phyloP scores from a whole-genome alignment of 1,140 invertebrate species.

The Drosophila chauvacae region DNA sequence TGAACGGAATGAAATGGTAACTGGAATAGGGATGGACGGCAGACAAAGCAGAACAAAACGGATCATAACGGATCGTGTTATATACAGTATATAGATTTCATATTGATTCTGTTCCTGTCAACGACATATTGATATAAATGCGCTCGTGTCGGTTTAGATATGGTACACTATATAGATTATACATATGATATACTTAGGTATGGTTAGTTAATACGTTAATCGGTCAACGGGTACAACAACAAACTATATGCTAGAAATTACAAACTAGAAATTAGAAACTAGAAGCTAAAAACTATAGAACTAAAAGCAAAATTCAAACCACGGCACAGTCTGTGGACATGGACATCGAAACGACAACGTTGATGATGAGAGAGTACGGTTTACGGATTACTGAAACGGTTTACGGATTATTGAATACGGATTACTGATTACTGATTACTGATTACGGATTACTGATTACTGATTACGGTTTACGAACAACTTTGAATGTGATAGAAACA shows the following conservation, averaged over 20 bases:
- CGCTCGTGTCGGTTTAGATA: conserved; percentile 42
- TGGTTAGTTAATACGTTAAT: conserved; percentile 52
- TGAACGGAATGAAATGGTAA: conserved; percentile 2
- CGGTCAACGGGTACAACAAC: conserved; percentile 63
- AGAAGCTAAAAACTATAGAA: conserved; percentile 57
- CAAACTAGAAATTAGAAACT: conserved; percentile 57
- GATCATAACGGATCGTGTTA: neutral
- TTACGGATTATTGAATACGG: conserved; percentile 53
- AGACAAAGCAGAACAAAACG: conserved; percentile 29
- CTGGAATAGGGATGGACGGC: conserved; percentile 18
- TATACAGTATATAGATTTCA: neutral
- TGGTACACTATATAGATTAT: conserved; percentile 53
- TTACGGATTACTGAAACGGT: conserved; percentile 56
- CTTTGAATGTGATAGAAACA: conserved; percentile 69
- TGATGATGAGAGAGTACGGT: conserved; percentile 63
- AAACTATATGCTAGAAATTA: conserved; percentile 61
- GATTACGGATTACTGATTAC: conserved; percentile 36
- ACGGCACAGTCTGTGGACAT: conserved; percentile 63
- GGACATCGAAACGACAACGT: conserved; percentile 74
- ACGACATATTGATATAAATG: conserved; percentile 48
- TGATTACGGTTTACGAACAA: conserved; percentile 63
- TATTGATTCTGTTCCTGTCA: conserved; percentile 9
- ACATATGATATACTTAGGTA: conserved; percentile 51
- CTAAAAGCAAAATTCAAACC: conserved; percentile 56
- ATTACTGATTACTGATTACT: conserved; percentile 26